phyloP scores from a whole-genome alignment of 2,888 invertebrate genomes.

The Tetheella fluctuosa region DNA sequence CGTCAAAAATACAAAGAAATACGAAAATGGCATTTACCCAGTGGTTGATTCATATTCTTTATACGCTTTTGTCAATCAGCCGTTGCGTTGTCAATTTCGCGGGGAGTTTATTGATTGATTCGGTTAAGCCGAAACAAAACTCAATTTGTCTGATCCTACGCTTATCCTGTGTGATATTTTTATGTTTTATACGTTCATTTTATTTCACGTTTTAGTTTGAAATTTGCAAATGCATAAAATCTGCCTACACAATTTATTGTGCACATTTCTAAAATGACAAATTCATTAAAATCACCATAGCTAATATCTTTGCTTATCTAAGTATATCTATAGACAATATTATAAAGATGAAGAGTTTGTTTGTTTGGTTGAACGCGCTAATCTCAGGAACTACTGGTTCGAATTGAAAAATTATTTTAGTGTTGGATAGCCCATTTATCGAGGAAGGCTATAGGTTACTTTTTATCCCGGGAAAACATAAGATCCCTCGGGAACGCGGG shows the following conservation, averaged over 20 bases:
- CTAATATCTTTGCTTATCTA: too few species aligned
- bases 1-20: conserved; percentile 23
- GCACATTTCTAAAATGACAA: too few species aligned
- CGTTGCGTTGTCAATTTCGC: conserved; percentile 29
- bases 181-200: conserved; percentile 22
- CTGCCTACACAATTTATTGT: neutral
- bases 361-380: too few species aligned
- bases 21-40: conserved; percentile 29
- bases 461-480: too few species aligned
- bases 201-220: neutral
- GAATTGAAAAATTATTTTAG: too few species aligned
- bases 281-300: too few species aligned
- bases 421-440: too few species aligned
- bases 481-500: too few species aligned
- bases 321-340: too few species aligned
- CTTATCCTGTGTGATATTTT: conserved; percentile 30
- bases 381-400: too few species aligned
- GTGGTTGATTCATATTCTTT: conserved; percentile 28
- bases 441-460: too few species aligned
- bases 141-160: conserved; percentile 45
- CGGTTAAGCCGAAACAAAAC: conserved; percentile 39
- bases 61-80: conserved; percentile 24
- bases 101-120: conserved; percentile 45
- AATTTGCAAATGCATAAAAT: neutral
- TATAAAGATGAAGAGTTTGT: too few species aligned